Conservation (phyloP, 92 coral and sea anemone genomes). For the Ricordea florida region DNA sequence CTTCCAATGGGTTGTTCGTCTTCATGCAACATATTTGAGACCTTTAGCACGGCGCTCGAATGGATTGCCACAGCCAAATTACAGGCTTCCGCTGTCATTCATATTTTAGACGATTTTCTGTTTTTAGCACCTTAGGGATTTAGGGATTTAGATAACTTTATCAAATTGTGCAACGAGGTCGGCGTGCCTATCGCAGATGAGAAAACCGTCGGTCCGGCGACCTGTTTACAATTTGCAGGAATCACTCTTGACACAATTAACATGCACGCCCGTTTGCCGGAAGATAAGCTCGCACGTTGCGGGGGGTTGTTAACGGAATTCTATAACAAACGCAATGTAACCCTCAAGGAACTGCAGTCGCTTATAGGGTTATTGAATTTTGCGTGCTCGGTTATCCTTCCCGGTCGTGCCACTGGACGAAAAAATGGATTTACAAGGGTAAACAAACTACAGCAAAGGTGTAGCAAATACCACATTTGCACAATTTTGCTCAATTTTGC, state of each 20-base stretch:
- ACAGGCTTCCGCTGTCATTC: background rate
- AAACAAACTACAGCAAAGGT: too few relatives aligned
- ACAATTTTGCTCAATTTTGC: too few relatives aligned
- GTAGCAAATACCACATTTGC: too few relatives aligned
- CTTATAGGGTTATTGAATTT: too few relatives aligned
- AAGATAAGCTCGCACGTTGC: background rate
- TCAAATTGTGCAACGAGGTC: background rate
- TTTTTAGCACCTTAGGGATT: conserved; percentile 6
- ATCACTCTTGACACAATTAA: conserved; percentile 10
- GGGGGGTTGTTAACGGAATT: background rate
- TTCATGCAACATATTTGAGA: conserved; percentile 34
- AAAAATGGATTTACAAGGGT: too few relatives aligned
- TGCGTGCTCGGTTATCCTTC: too few relatives aligned
- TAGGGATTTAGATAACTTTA: background rate
- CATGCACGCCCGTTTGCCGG: conserved; percentile 2
- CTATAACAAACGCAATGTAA: background rate
- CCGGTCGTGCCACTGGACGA: too few relatives aligned
- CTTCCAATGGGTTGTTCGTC: conserved; percentile 54
- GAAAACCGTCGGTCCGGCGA: background rate
- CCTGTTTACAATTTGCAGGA: conserved; percentile 1
- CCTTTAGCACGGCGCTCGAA: conserved; percentile 50
- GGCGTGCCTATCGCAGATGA: conserved; percentile 34
- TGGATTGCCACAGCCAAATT: conserved; percentile 31
- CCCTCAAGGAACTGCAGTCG: too few relatives aligned
- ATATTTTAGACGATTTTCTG: conserved; percentile 39